These are phyloP conservation scores for Phocides pigmalion DNA, from an alignment of 1,140 invertebrate genomes.

Conservation along the genomic window DNA sequence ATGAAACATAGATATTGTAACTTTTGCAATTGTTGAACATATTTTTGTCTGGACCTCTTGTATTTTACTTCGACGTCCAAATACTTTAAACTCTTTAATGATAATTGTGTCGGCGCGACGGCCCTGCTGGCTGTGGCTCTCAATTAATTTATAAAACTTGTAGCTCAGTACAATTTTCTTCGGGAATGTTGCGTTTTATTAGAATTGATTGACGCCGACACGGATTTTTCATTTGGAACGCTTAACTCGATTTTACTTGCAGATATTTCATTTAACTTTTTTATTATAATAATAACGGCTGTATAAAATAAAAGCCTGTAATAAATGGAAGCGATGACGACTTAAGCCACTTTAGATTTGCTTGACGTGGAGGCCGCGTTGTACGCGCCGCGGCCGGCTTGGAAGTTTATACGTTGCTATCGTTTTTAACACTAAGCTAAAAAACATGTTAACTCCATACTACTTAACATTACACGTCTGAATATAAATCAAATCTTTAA, in stretches of 20 bases:
- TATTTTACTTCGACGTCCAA: too few species aligned
- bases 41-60: too few species aligned
- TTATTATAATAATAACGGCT: constrained; percentile 17
- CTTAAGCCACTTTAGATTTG: constrained; percentile 5
- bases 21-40: background rate
- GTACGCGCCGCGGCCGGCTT: background rate
- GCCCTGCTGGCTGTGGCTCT: constrained; percentile 3
- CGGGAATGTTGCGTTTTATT: constrained; percentile 27
- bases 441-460: too few species aligned
- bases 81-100: background rate
- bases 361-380: background rate
- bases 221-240: constrained; percentile 25
- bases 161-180: constrained; percentile 23
- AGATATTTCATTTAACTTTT: constrained; percentile 29
- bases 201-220: constrained; percentile 30
- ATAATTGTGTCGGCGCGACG: background rate
- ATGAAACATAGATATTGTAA: too few species aligned
- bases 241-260: constrained; percentile 24
- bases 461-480: too few species aligned
- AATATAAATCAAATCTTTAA: too few species aligned
- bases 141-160: constrained; percentile 32
- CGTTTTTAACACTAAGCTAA: too few species aligned
- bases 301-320: too few species aligned
- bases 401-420: too few species aligned
- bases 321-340: constrained; percentile 19